Base-by-base conservation (phyloP, 2,113 vertebrate species). In the Agapornis roseicollis region DNA sequence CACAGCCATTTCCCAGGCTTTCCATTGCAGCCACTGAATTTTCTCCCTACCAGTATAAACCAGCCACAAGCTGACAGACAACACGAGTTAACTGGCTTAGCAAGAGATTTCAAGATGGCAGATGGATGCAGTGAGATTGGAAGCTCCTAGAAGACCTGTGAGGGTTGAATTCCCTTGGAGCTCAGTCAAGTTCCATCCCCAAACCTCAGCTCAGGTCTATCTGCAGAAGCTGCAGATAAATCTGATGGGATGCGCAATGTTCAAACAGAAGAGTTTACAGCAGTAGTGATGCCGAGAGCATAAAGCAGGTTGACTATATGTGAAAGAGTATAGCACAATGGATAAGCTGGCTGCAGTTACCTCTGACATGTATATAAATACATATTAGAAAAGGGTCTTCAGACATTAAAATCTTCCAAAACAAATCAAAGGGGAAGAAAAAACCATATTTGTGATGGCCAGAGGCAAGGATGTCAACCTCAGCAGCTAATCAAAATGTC, bases 401-500 rank as follows among this genome's bases (percentile, higher is more conserved):
- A 78, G 52, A 80, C 17, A 93, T 10, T 25, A 90, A 55, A 37
- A 27, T 64, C 72, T 74, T 90, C 52, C n/a, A 41, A 68, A 83
- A 63, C 12, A 90, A 90, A 88, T 20, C 25, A 72, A 47, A 85
- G 31, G 12, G 0, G 11, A 46, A 52, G 65, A 55, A 52, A 37
- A 46, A 31, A 9, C 35, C 27, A 12, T 3, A 91, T 5, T 66
- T 80, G 80, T 52, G 78, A 94, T 79, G 49, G 73, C 93, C 77
- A 70, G 65, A 93, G 90, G 90, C 73, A 76, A 90, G 61, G n/a
- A 81, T 16, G 5, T 58, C 90, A 94, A 76, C 90, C 84, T 85
- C 56, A 90, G 56, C 20, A 85, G 80, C 80, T 92, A 89, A 89
- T 65, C 96, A 96, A 96, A 97, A 92, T 91, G 88, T 94, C 96